These are phyloP conservation scores for Choristoneura rosaceana DNA, from an alignment of 2,888 invertebrate species.

Conservation along the genomic window DNA sequence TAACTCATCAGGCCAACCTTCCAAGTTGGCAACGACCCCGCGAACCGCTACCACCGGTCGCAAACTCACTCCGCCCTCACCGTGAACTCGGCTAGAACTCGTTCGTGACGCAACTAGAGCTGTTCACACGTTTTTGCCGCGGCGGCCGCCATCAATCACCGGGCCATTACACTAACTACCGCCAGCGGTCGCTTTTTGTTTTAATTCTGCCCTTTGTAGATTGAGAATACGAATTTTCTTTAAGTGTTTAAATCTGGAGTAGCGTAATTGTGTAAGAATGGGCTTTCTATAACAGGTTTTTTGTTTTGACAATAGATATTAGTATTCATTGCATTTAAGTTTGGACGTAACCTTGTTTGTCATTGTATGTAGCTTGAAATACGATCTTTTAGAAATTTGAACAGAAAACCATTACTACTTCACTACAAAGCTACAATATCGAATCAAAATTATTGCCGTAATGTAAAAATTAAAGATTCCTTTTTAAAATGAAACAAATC, in stretches of 20 bases:
- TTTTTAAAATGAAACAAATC: background rate
- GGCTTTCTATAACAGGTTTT: background rate
- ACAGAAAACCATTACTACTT: too few relatives aligned
- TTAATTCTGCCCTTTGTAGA: slow-evolving; percentile 38
- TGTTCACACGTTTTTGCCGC: slow-evolving; percentile 63
- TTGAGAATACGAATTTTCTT: slow-evolving; percentile 20
- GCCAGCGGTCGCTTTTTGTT: slow-evolving; percentile 42
- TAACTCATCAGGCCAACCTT: slow-evolving; percentile 15
- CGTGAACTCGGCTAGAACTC: slow-evolving; percentile 18
- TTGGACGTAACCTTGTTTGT: slow-evolving; percentile 1
- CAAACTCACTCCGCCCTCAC: slow-evolving; percentile 24
- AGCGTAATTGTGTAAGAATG: slow-evolving; percentile 7
- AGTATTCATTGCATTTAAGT: background rate
- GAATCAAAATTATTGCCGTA: too few relatives aligned
- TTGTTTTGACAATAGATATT: background rate
- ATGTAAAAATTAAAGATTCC: background rate
- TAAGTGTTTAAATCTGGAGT: slow-evolving; percentile 19
- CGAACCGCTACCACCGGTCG: slow-evolving; percentile 17
- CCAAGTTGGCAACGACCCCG: background rate
- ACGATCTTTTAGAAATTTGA: too few relatives aligned
- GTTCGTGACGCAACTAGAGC: slow-evolving; percentile 54
- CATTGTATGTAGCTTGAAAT: background rate
- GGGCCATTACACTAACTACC: slow-evolving; percentile 41
- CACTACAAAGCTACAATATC: too few relatives aligned
- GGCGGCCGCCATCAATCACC: slow-evolving; percentile 48